A percentile compares a stretch with the other conserved stretches of the same genome.
Evolutionary conservation across 30 jellyfish, hydroid and myxozoan species (phyloP).

Genomic region (Rhopilema esculentum): DNA sequence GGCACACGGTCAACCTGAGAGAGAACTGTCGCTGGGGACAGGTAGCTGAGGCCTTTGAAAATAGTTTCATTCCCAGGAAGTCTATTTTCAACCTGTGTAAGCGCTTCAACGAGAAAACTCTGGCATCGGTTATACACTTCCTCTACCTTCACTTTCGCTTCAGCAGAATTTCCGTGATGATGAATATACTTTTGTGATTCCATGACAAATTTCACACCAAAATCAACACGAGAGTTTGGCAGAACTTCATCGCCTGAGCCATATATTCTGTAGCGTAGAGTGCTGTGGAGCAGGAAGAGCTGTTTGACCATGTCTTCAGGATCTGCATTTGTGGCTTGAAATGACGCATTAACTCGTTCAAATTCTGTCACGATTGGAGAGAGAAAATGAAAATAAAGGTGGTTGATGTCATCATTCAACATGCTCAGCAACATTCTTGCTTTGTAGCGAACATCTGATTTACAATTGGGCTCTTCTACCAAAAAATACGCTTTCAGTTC

Average conservation of each 20-base stretch:
- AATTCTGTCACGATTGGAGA: constrained; percentile 70
- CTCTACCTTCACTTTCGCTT: constrained; percentile 3
- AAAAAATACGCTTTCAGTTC: constrained; percentile 64
- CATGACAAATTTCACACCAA: constrained; percentile 62
- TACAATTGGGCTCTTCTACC: constrained; percentile 32
- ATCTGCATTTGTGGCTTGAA: constrained; percentile 70
- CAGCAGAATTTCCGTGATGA: neutral
- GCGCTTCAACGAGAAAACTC: constrained; percentile 40
- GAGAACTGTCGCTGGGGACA: constrained; percentile 40
- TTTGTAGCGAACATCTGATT: constrained; percentile 41
- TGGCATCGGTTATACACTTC: constrained; percentile 49
- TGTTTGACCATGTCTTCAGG: constrained; percentile 44
- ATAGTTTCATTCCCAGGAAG: constrained; percentile 28
- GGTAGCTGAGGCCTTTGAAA: constrained; percentile 49
- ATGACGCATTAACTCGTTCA: constrained; percentile 64
- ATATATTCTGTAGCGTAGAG: constrained; percentile 37
- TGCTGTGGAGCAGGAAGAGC: constrained; percentile 21
- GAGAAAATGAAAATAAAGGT: constrained; percentile 61
- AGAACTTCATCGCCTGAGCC: constrained; percentile 21
- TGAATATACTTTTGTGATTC: constrained; percentile 46
- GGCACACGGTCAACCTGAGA: constrained; percentile 29
- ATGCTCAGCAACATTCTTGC: constrained; percentile 47
- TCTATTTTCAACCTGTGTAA: neutral
- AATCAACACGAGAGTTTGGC: constrained; percentile 44
- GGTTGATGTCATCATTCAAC: constrained; percentile 44